These are phyloP conservation scores for Felis chaus DNA, from an alignment of 2,113 vertebrate genomes.

Conservation along the genomic window DNA sequence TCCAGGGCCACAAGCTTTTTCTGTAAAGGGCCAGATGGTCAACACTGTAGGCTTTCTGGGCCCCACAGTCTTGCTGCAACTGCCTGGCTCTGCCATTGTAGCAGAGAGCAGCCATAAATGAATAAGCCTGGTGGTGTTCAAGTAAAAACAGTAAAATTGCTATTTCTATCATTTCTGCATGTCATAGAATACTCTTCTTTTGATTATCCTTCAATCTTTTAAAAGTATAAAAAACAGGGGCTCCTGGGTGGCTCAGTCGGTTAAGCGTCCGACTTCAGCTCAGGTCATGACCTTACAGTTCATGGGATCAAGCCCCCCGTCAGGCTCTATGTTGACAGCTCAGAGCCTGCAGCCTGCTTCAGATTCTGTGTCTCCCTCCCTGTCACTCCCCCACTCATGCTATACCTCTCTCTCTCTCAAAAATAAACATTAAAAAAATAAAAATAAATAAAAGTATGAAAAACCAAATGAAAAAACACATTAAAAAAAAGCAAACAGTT, in stretches of 20 bases:
- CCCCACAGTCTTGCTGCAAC: neutral
- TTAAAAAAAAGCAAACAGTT: neutral
- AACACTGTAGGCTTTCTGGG: neutral
- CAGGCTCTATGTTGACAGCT: too few relatives aligned
- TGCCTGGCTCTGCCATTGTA: fast-evolving
- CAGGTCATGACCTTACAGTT: too few relatives aligned
- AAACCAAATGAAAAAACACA: neutral
- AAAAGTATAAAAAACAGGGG: neutral
- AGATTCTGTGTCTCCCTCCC: too few relatives aligned
- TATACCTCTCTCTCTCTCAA: too few relatives aligned
- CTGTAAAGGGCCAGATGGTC: neutral
- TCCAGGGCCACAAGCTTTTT: neutral
- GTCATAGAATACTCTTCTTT: neutral
- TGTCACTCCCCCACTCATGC: too few relatives aligned
- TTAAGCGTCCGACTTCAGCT: too few relatives aligned
- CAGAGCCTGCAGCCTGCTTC: too few relatives aligned
- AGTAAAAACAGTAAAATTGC: neutral
- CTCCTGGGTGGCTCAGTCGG: too few relatives aligned
- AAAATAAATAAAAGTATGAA: neutral
- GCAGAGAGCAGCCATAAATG: neutral
- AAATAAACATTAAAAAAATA: too few relatives aligned
- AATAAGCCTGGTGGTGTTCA: neutral
- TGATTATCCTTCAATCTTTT: neutral
- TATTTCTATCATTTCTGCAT: neutral
- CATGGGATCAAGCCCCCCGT: too few relatives aligned